Evolutionary conservation across 2,113 vertebrate genomes (phyloP).

Genomic region (Rutilus rutilus): DNA sequence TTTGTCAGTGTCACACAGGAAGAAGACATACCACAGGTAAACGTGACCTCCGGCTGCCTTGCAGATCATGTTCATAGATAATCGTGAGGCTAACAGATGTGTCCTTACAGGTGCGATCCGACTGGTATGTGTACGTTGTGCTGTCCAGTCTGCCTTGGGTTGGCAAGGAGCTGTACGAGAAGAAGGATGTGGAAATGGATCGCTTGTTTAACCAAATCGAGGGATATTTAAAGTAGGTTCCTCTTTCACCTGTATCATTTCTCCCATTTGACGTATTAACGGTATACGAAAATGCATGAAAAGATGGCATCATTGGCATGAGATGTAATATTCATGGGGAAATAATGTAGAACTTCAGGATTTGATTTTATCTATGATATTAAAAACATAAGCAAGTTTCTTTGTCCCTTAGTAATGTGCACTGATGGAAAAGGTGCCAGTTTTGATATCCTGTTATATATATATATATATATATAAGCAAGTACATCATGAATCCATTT

Average conservation of each 20-base stretch:
- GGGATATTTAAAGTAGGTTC: slow-evolving; percentile 90
- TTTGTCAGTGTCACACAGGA: slow-evolving; percentile 95
- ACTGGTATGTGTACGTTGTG: slow-evolving; percentile 96
- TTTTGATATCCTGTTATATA: neutral
- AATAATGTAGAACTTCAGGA: neutral
- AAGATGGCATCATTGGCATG: too few relatives aligned
- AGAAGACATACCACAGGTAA: slow-evolving; percentile 96
- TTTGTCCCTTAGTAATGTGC: neutral
- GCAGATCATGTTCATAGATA: neutral
- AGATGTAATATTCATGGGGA: neutral
- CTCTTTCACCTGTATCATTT: neutral
- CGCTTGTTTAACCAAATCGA: slow-evolving; percentile 92
- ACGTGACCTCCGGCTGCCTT: neutral
- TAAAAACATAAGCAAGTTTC: neutral
- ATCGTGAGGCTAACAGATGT: neutral
- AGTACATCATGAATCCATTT: too few relatives aligned
- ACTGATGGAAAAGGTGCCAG: neutral
- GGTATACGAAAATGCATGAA: too few relatives aligned
- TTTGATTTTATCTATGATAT: neutral
- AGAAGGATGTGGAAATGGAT: slow-evolving; percentile 98
- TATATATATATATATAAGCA: too few relatives aligned
- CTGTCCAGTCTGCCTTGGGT: slow-evolving; percentile 96
- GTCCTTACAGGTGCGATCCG: slow-evolving; percentile 85
- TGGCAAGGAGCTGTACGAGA: slow-evolving; percentile 96
- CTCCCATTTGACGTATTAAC: neutral